These are phyloP conservation scores for Allenopithecus nigroviridis DNA, from an alignment of 2,797 vertebrate species.

Conservation along the genomic window DNA sequence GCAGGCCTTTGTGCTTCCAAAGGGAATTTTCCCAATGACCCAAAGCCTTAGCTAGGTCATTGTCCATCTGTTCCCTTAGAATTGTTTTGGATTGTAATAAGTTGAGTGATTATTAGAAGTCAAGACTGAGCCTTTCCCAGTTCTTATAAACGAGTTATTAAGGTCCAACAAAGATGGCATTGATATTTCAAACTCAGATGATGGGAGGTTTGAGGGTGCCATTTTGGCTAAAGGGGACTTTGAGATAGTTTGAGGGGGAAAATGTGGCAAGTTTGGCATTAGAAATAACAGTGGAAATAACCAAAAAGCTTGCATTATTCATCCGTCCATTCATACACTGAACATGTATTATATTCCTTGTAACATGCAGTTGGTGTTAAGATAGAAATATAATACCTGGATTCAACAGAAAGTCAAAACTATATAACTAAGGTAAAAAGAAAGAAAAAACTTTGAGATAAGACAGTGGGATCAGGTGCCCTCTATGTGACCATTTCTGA, in stretches of 20 bases:
- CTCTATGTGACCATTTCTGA: background rate
- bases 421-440: background rate
- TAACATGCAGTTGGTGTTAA: background rate
- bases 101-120: background rate
- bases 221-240: background rate
- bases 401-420: background rate
- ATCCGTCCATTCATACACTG: background rate
- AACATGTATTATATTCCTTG: background rate
- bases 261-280: background rate
- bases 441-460: background rate
- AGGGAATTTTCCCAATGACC: background rate
- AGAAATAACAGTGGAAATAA: conserved; percentile 11
- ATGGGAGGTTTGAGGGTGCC: background rate
- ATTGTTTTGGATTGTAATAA: background rate
- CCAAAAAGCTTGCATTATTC: background rate
- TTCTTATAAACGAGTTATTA: background rate
- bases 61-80: background rate
- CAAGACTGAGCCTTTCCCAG: background rate
- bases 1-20: background rate
- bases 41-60: background rate
- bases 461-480: background rate
- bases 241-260: background rate
- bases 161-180: background rate
- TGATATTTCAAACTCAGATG: background rate
- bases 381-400: background rate